phyloP scores from a whole-genome alignment of 1,140 invertebrate species.

The Thalassaphorura encarpata region DNA sequence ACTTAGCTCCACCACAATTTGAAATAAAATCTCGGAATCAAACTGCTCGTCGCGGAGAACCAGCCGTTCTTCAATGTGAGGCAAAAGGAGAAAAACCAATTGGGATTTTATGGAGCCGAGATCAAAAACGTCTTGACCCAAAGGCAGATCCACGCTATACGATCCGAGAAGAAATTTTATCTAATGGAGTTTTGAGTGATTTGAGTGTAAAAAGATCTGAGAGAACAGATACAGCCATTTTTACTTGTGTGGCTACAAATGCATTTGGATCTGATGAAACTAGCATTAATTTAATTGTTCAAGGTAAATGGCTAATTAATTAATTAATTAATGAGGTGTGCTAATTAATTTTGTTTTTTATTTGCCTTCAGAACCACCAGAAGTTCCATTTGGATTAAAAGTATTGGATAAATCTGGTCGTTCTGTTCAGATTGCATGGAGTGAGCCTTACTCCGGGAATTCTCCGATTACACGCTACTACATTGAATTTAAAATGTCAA shows the following conservation, averaged over 20 bases:
- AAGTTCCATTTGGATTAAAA: slow-evolving; percentile 80
- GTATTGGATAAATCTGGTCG: slow-evolving; percentile 84
- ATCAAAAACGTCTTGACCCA: slow-evolving; percentile 78
- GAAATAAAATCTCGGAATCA: slow-evolving; percentile 84
- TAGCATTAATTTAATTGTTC: slow-evolving; percentile 89
- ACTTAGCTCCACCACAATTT: slow-evolving; percentile 79
- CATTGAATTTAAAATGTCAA: slow-evolving; percentile 85
- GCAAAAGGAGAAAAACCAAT: slow-evolving; percentile 79
- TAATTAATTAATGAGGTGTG: background rate
- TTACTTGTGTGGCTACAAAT: slow-evolving; percentile 90
- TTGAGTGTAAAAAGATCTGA: slow-evolving; percentile 81
- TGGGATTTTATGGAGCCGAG: slow-evolving; percentile 91
- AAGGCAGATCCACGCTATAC: slow-evolving; percentile 64
- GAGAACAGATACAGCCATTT: slow-evolving; percentile 80
- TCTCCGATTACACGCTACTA: slow-evolving; percentile 83
- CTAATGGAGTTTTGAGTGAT: slow-evolving; percentile 75
- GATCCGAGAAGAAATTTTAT: slow-evolving; percentile 77
- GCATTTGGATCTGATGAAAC: slow-evolving; percentile 90
- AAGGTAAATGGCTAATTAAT: slow-evolving; percentile 56
- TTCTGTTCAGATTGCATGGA: slow-evolving; percentile 82
- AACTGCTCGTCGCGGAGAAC: slow-evolving; percentile 77
- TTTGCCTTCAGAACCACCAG: slow-evolving; percentile 66
- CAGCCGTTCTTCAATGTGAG: slow-evolving; percentile 63
- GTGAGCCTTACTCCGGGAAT: slow-evolving; percentile 87
- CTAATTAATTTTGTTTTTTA: slow-evolving; percentile 9